Percentiles rank a stretch among this genome's conserved stretches.
phyloP scores from a whole-genome alignment of 2,888 invertebrate genomes.

The Gymnoscelis rufifasciata region DNA sequence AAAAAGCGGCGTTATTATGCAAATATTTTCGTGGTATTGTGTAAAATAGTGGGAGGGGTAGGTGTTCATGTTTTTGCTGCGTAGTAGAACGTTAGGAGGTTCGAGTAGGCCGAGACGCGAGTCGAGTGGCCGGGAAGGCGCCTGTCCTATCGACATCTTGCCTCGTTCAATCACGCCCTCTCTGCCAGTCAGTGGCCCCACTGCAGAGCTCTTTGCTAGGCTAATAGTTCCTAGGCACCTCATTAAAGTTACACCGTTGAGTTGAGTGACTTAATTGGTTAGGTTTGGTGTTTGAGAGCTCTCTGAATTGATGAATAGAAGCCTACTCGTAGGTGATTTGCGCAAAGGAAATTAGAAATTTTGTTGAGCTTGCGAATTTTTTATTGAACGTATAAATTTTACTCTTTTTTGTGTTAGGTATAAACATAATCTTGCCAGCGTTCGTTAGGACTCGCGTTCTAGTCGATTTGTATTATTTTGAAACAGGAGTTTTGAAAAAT shows the following conservation, averaged over 20 bases:
- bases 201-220: slow-evolving; percentile 34
- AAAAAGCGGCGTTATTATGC: slow-evolving; percentile 34
- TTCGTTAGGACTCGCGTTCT: no score
- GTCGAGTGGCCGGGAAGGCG: slow-evolving; percentile 24
- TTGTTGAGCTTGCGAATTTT: no score
- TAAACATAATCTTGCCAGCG: no score
- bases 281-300: slow-evolving; percentile 14
- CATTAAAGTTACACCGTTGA: slow-evolving; percentile 33
- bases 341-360: neutral
- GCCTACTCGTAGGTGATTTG: neutral
- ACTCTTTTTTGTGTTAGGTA: no score
- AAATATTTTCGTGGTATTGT: slow-evolving; percentile 29
- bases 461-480: no score
- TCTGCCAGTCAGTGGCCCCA: slow-evolving; percentile 43
- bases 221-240: slow-evolving; percentile 38
- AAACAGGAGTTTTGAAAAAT: no score
- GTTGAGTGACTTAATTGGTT: slow-evolving; percentile 23
- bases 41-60: slow-evolving; percentile 22
- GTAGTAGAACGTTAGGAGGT: slow-evolving; percentile 32
- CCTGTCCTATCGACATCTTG: slow-evolving; percentile 49
- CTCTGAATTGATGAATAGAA: slow-evolving; percentile 7
- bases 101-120: slow-evolving; percentile 4
- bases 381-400: no score
- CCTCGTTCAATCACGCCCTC: slow-evolving; percentile 41
- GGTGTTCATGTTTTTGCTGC: slow-evolving; percentile 30